Evolutionary conservation across 1,140 invertebrate genomes (phyloP), one percentile per base, ranked within the genome.

Genomic region (Cardiocondyla obscurior): DNA sequence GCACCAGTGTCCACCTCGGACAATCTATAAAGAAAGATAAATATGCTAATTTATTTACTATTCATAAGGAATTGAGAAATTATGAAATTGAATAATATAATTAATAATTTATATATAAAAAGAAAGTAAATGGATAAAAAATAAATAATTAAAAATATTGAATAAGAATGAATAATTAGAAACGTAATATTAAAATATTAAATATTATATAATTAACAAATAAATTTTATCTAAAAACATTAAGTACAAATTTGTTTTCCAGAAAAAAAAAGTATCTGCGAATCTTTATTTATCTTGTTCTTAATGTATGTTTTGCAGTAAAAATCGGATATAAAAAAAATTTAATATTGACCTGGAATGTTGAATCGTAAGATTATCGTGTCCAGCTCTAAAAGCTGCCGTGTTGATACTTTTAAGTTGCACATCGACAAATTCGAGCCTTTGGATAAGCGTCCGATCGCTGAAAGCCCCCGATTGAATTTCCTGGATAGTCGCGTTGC

Each of bases 401-500:
- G 92, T 93, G 83, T 94, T 93, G 33, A 97, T 88, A 12, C 91
- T 93, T 30, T 94, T 91, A 30, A 97, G 92, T 85, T 91, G 94
- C 57, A 96, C 96, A 28, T 96, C 95, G 67, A 94, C 92, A 25
- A 97, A 94, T 84, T 95, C 94, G 49, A 97, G 94, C 86, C 95
- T 95, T 57, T 94, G 92, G 83, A 97, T 95, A 19, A 96, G 93
- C 0, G 95, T 95, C 65, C 95, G 92, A 16, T 95, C 94, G n/a
- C 94, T 95, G 88, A 97, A 96, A 2, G 96, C 96, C 28, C 95
- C 95, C 7, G 94, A 90, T 90, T 96, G 94, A 12, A 97, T 95
- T 51, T 93, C 91, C 8, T 94, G 87, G 49, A 97, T 94, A 1
- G 95, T 94, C 25, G 95, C 95, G 88, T 96, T 96, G 57, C 94